A percentile compares a stretch with the other conserved stretches of the same genome.
Conservation (phyloP, 2,888 invertebrate genomes). For the Phyto melanocephala region DNA sequence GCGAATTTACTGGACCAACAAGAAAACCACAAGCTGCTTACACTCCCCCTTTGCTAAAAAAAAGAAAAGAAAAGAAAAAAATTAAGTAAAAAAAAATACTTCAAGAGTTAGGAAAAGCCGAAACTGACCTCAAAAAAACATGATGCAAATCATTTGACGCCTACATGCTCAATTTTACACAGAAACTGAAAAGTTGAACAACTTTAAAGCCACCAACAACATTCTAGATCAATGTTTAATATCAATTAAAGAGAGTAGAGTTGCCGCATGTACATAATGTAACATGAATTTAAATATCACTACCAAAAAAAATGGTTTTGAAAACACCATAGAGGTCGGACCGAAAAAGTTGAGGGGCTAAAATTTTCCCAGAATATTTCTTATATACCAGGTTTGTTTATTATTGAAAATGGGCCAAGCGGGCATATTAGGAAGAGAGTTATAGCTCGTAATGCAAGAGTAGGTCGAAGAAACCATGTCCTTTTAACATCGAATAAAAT, state of each 20-base stretch:
- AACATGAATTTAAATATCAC: background rate
- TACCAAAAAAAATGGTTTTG: too few species aligned
- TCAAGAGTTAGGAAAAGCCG: conserved; percentile 24
- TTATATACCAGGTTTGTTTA: too few species aligned
- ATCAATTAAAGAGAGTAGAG: background rate
- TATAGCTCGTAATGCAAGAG: too few species aligned
- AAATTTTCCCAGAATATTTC: too few species aligned
- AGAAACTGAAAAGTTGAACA: conserved; percentile 52
- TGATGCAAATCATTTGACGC: conserved; percentile 71
- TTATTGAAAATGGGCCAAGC: too few species aligned
- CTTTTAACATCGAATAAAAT: too few species aligned
- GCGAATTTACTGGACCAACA: conserved; percentile 30
- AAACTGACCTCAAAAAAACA: conserved; percentile 61
- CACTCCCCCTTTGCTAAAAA: conserved; percentile 19
- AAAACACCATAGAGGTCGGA: too few species aligned
- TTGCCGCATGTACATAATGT: background rate
- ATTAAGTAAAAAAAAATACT: background rate
- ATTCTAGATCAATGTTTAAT: conserved; percentile 35
- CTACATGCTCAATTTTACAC: conserved; percentile 68
- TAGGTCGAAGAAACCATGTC: too few species aligned
- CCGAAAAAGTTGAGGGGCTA: too few species aligned
- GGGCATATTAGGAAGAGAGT: too few species aligned
- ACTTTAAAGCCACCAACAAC: conserved; percentile 7
- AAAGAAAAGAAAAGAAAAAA: background rate
- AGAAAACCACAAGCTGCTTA: conserved; percentile 27